phyloP scores from a whole-genome alignment of 1,140 invertebrate genomes.

The Tetramorium alpestre region DNA sequence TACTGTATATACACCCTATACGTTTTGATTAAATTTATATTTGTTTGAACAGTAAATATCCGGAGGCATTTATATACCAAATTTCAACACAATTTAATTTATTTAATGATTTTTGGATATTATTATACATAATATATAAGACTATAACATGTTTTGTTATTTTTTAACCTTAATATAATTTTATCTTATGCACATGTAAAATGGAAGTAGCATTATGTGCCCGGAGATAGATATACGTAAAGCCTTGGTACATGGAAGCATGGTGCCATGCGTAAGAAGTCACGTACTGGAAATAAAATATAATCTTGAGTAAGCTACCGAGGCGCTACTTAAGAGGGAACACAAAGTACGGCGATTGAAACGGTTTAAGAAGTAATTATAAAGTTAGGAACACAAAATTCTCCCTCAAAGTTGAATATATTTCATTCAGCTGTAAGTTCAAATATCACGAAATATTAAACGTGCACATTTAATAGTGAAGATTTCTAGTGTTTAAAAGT shows the following conservation, averaged over 20 bases:
- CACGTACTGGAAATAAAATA: constrained; percentile 56
- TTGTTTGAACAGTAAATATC: constrained; percentile 12
- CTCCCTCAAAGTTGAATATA: constrained; percentile 7
- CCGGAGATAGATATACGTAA: background rate
- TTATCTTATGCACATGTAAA: background rate
- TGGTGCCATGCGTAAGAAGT: constrained; percentile 25
- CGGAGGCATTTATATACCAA: background rate
- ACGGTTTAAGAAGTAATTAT: constrained; percentile 55
- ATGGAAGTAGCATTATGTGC: background rate
- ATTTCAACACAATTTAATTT: constrained; percentile 19
- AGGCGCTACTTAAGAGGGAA: constrained; percentile 30
- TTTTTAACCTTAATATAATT: constrained; percentile 13
- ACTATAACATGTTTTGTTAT: background rate
- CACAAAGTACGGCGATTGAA: constrained; percentile 48
- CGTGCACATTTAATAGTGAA: background rate
- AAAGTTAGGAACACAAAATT: constrained; percentile 35
- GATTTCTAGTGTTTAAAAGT: background rate
- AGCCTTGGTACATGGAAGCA: constrained; percentile 11
- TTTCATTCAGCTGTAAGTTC: constrained; percentile 2
- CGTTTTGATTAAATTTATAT: constrained; percentile 41
- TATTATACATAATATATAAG: background rate
- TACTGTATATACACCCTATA: background rate
- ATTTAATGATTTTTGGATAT: background rate
- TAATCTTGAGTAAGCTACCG: constrained; percentile 45
- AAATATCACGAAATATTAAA: constrained; percentile 8